Evolutionary conservation across 2,888 invertebrate genomes (phyloP), one percentile per base, ranked within the genome.

Genomic region (Frankliniella intonsa): DNA sequence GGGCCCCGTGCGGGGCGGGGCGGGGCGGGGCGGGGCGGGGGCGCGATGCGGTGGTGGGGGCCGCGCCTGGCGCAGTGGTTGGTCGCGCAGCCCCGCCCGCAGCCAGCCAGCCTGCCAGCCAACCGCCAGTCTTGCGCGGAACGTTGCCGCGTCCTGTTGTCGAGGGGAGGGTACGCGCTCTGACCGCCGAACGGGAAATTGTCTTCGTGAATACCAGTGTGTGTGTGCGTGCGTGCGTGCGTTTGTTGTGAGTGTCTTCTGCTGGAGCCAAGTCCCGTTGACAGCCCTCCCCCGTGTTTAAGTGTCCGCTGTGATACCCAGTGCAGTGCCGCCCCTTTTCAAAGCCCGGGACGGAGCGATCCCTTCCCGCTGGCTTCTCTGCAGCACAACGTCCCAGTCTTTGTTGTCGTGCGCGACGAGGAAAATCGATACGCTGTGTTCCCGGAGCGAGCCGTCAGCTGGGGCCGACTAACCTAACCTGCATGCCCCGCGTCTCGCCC

Each of bases 401-500:
- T 76, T 76, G 69, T 76, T 76, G 25, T 76, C 69, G 69, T 76
- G 22, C 69, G 69, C 14, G 25, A 25, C 69, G 69, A 12, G 25
- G 25, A 76, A 76, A 76, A 76, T 76, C 69, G 69, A 76, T 76
- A 76, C 69, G 69, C 69, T 19, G 19, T n/a, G 69, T 76, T 76
- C 69, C 69, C 10, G 69, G 69, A 76, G 69, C 69, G 69, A 25
- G 69, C 25, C 69, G 69, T 76, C 69, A 76, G 69, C 69, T 76
- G 69, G 69, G 69, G 69, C 69, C 69, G 69, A 76, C 69, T 76
- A 76, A 76, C 69, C 69, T 76, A 76, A 76, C 25, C 69, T 76
- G 69, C 69, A 25, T 25, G 22, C n/a, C 69, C 69, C 0, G 25
- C 25, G 62, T 17, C 55, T 55, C 38, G 8, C 22, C 22, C 69